Percentiles rank a stretch among this genome's conserved stretches.
Evolutionary conservation across 1,140 invertebrate genomes (phyloP).

Genomic region (Goniozus legneri): DNA sequence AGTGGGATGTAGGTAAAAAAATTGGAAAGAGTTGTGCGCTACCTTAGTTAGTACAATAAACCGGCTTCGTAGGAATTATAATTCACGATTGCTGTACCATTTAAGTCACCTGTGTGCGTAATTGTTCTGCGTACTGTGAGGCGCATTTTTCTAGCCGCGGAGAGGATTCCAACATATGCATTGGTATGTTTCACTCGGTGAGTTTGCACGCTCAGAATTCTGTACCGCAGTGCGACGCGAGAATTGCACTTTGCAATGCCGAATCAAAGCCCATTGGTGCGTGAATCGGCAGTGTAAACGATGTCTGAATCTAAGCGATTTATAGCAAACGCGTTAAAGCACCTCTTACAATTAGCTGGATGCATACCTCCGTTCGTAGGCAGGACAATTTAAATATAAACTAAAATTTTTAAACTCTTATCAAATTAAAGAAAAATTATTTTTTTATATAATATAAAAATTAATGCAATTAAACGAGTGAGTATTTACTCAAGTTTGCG

Average conservation of each 20-base stretch:
- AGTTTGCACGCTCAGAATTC: not conserved
- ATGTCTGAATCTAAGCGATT: conserved; percentile 20
- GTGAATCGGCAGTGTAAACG: conserved; percentile 23
- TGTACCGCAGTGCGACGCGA: conserved; percentile 14
- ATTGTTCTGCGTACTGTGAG: conserved; percentile 44
- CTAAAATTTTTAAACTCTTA: no score
- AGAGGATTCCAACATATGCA: no score
- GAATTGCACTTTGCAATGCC: conserved; percentile 23
- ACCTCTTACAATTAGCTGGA: no score
- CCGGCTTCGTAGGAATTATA: conserved; percentile 33
- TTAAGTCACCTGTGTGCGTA: conserved; percentile 28
- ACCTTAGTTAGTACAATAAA: conserved; percentile 27
- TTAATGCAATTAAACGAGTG: no score
- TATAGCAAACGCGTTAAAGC: conserved; percentile 13
- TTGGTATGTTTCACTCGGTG: no score
- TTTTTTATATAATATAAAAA: no score
- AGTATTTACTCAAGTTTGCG: no score
- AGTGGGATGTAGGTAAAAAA: not conserved
- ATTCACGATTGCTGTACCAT: conserved; percentile 36
- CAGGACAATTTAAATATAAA: no score
- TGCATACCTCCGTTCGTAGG: no score
- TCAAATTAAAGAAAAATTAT: no score
- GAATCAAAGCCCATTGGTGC: conserved; percentile 26
- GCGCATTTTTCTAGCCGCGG: no score
- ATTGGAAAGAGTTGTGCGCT: no score